Base-by-base conservation (phyloP, 2,888 invertebrate genomes). In the Pasiphila rectangulata region DNA sequence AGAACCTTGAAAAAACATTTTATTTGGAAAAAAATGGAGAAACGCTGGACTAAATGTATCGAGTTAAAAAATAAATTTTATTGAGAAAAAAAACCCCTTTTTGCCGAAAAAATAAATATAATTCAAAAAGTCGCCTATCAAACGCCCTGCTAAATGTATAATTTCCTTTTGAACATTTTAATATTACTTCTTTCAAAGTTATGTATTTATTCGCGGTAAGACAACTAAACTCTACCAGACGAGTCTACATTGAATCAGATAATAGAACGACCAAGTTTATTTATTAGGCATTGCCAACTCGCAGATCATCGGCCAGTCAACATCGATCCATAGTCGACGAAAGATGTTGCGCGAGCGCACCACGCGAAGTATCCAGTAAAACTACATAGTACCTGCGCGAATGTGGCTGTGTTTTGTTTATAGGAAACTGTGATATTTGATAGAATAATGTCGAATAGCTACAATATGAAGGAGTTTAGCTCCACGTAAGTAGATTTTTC, bases 381-480 rank as follows among this genome's bases (percentile, higher is more conserved):
- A 3, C 32, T 59, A 49, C 50, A 50, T 54, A 46, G 61, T 50
- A 57, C 56, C 56, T 46, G 45, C 6, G 38, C 27, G 21, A 47
- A 47, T 46, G 54, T 54, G 56, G 35, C 42, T 46, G 54, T 56
- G 53, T 24, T 40, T 9, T 39, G 12, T 36, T 34, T 37, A 24
- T 10, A 56, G 24, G 44, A 48, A 57, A 36, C 60, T 64, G 72
- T 72, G 67, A 74, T n/a, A n/a, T n/a, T n/a, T n/a, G n/a, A n/a
- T n/a, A n/a, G n/a, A n/a, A n/a, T 61, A 59, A 87, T 86, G 87
- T 57, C 84, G 40, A 75, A 87, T 59, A 81, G 69, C 64, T 86
- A 82, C 59, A 84, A 77, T 38, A 85, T 88, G 86, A 88, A 85
- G 73, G 83, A 87, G 43, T 88, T 84, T 54, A 86, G 87, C 63